Percentiles rank a stretch among this genome's conserved stretches.
phyloP scores from a whole-genome alignment of 2,888 invertebrate species.

The Baronia brevicornis region DNA sequence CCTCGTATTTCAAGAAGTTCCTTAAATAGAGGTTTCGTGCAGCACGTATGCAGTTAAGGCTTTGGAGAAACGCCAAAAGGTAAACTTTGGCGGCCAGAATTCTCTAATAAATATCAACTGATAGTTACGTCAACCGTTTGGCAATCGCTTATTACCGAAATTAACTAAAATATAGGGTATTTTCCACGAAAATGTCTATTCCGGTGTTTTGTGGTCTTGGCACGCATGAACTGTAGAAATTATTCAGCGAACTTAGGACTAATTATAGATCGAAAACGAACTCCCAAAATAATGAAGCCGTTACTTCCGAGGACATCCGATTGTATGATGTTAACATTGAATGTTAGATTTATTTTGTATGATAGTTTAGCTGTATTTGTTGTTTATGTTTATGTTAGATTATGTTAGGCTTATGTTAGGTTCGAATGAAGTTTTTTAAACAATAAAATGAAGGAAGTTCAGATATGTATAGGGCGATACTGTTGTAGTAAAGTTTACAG shows the following conservation, averaged over 20 bases:
- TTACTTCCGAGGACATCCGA: not conserved
- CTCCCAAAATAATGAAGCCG: not conserved
- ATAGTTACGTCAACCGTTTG: conserved; percentile 13
- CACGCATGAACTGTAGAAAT: conserved; percentile 4
- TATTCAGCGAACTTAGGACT: conserved; percentile 5
- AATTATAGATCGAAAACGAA: conserved; percentile 6
- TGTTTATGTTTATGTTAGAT: too few relatives aligned
- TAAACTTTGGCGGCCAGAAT: conserved; percentile 6
- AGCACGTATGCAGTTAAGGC: conserved; percentile 8
- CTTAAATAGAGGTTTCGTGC: conserved; percentile 6
- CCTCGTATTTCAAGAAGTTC: conserved; percentile 9
- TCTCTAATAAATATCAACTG: conserved; percentile 11
- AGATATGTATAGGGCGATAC: too few relatives aligned
- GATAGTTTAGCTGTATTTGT: too few relatives aligned
- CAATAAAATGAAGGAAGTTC: too few relatives aligned
- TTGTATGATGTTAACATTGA: too few relatives aligned
- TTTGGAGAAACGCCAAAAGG: conserved; percentile 10
- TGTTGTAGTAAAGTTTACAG: too few relatives aligned
- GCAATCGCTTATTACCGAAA: conserved; percentile 7
- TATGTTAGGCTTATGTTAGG: too few relatives aligned
- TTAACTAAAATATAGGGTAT: conserved; percentile 6
- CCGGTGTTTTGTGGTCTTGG: conserved; percentile 5
- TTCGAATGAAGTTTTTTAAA: too few relatives aligned
- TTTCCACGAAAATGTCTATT: conserved; percentile 12
- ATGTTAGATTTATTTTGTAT: too few relatives aligned